Evolutionary conservation across 2,888 invertebrate genomes (phyloP), one percentile per base, ranked within the genome.

Genomic region (Tuberolachnus salignus): DNA sequence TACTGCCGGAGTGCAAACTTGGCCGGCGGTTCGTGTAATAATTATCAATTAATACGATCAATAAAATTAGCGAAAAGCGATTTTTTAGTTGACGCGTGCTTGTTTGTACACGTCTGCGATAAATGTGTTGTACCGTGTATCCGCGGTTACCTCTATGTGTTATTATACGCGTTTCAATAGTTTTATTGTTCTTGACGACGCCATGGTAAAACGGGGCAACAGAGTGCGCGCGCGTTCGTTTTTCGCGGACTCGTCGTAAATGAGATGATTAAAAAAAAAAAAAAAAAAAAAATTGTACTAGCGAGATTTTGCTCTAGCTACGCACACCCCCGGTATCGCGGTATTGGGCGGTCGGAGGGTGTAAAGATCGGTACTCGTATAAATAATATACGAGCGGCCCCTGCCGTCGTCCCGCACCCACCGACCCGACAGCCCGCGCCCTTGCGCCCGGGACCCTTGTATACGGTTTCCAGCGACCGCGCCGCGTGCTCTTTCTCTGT

Each of bases 301-400:
- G 34, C 34, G 34, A 1, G 9, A 14, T 51, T 67, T n/a, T 49
- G 14, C 21, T 10, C 55, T 10, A n/a, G 19, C n/a, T 44, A 44
- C 21, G 23, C 14, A 23, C 16, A 63, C 3, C 14, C 13, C 55
- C 23, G 34, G 34, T 16, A 2, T 14, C 23, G 23, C 19, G n/a
- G 2, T 10, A 10, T 3, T 9, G 61, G 23, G 44, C 21, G 11
- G 1, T 11, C 26, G 46, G 71, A 19, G 21, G 44, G 59, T 61
- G 59, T 49, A 49, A 72, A 67, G 59, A 61, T 61, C 59, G 49
- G 72, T 49, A 61, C 19, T 19, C 14, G 19, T 72, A 61, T 49
- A n/a, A 49, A 70, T 44, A 55, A 70, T 57, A 44, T 44, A 70
- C 34, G 13, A 4, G 19, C n/a, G 51, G n/a, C 6, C 6, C n/a